Conservation (phyloP, 64 coral and sea anemone species). For the Montipora cactus region DNA sequence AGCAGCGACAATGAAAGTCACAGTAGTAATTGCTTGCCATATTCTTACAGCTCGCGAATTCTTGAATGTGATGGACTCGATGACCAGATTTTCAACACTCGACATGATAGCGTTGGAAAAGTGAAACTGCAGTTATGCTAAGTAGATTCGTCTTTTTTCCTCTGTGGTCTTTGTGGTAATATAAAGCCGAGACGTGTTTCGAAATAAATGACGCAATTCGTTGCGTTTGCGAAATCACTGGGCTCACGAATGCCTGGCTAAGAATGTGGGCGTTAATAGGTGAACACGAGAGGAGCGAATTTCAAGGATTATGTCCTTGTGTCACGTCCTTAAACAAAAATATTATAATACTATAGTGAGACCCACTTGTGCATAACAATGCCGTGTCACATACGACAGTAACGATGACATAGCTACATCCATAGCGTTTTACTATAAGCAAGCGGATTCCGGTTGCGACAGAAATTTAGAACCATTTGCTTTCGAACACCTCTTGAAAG, state of each 20-base stretch:
- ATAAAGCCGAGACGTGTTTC: background rate
- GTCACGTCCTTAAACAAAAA: background rate
- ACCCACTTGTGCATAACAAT: background rate
- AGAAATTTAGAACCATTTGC: background rate
- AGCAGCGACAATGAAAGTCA: constrained; percentile 31
- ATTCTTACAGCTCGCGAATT: background rate
- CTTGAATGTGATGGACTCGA: constrained; percentile 23
- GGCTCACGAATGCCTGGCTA: background rate
- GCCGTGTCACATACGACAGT: background rate
- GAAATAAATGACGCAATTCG: background rate
- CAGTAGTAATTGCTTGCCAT: background rate
- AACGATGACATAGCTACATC: background rate
- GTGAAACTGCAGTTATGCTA: too few species aligned
- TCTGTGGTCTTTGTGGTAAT: background rate
- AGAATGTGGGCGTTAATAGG: background rate
- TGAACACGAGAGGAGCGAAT: background rate
- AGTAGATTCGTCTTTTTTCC: background rate
- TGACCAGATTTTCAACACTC: constrained; percentile 69
- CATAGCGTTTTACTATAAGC: background rate
- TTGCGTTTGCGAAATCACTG: background rate
- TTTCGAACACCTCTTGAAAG: background rate
- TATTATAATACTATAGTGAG: background rate
- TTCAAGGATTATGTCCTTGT: background rate
- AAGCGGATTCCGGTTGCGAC: too few species aligned
- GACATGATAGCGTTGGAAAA: background rate